phyloP scores from a whole-genome alignment of 2,797 vertebrate genomes.

The Enteromius unitaeniatus region DNA sequence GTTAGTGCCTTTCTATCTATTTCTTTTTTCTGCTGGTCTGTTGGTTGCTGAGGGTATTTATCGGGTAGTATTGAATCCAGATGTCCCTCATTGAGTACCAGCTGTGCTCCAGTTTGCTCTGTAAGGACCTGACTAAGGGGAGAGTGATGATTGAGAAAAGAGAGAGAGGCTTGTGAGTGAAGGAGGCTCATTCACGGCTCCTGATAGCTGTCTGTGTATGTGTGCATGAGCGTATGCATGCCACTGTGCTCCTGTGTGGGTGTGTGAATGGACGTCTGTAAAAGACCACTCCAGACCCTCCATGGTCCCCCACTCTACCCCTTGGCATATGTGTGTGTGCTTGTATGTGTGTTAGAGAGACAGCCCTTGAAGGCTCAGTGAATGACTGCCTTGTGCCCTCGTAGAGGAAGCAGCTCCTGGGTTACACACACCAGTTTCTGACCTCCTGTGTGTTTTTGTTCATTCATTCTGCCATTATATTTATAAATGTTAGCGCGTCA shows the following conservation, averaged over 20 bases:
- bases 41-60: conserved; percentile 42
- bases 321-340: conserved; percentile 49
- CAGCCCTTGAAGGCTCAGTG: conserved; percentile 59
- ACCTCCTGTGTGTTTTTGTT: conserved; percentile 57
- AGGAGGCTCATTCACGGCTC: conserved; percentile 45
- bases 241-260: conserved; percentile 40
- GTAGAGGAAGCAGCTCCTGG: conserved; percentile 53
- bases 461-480: conserved; percentile 56
- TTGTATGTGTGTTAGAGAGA: conserved; percentile 51
- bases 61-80: conserved; percentile 44
- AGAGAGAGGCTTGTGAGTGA: conserved; percentile 47
- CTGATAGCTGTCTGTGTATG: conserved; percentile 47
- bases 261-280: conserved; percentile 50
- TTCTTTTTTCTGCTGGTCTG: background rate
- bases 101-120: conserved; percentile 47
- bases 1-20: background rate
- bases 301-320: conserved; percentile 44
- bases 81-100: conserved; percentile 53
- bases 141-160: conserved; percentile 38
- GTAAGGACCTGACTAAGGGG: conserved; percentile 27
- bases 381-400: conserved; percentile 61
- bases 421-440: conserved; percentile 46
- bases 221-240: conserved; percentile 40
- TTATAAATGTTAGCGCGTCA: conserved; percentile 56
- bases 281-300: conserved; percentile 49